A percentile compares a stretch with the other conserved stretches of the same genome.
These are phyloP conservation scores for Anguilla obscura DNA, from an alignment of 2,797 vertebrate genomes.

Conservation along the genomic window DNA sequence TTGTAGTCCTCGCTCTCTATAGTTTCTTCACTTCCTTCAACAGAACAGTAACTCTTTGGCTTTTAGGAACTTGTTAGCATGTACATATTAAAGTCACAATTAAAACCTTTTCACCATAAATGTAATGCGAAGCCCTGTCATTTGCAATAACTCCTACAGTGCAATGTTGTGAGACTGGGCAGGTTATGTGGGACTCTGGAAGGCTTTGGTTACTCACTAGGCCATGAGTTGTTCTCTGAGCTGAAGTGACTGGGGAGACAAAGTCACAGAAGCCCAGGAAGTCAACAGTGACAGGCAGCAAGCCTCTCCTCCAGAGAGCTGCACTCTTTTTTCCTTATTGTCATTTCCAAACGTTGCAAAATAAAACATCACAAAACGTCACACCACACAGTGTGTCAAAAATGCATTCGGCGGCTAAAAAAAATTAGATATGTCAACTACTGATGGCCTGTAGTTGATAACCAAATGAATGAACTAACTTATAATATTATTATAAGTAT, in stretches of 20 bases:
- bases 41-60: not conserved
- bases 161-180: not conserved
- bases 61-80: not conserved
- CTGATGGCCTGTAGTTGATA: not conserved
- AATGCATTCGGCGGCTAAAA: not conserved
- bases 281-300: constrained; percentile 43
- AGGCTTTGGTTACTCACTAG: not conserved
- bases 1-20: not conserved
- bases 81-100: not conserved
- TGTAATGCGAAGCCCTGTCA: not conserved
- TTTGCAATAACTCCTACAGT: not conserved
- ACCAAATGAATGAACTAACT: not conserved
- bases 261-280: constrained; percentile 61
- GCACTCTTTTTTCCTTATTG: constrained; percentile 42
- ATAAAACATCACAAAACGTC: not conserved
- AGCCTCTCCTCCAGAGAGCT: constrained; percentile 45
- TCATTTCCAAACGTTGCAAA: constrained; percentile 13
- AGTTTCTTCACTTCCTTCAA: not conserved
- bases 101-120: not conserved
- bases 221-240: not conserved
- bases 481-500: too few relatives aligned
- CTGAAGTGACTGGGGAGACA: constrained; percentile 1
- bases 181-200: not conserved
- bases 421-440: not conserved
- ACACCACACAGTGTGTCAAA: not conserved